Evolutionary conservation across 2,113 vertebrate species (phyloP).

Genomic region (Reinhardtius hippoglossoides): DNA sequence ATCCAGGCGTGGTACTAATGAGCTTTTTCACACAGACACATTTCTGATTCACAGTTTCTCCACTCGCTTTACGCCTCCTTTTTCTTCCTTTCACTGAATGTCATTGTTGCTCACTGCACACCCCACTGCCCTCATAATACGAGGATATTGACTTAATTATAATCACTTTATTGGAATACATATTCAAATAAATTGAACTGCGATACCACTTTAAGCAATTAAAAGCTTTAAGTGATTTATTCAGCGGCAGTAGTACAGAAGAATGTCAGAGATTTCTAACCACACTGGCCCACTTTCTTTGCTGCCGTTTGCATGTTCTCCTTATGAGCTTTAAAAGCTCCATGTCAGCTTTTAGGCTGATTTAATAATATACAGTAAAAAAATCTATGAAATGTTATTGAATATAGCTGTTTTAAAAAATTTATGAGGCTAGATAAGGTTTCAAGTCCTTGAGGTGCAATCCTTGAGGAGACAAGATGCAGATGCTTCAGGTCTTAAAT

Average conservation of each 20-base stretch:
- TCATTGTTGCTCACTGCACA: slow-evolving; percentile 18
- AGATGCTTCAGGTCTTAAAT: background rate
- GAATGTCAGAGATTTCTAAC: background rate
- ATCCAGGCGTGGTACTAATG: slow-evolving; percentile 47
- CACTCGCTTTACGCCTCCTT: background rate
- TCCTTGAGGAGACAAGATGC: background rate
- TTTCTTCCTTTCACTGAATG: slow-evolving; percentile 25
- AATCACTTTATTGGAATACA: slow-evolving; percentile 22
- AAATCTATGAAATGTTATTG: background rate
- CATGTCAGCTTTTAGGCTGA: background rate
- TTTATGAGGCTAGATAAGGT: background rate
- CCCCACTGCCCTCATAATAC: background rate
- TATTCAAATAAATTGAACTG: slow-evolving; percentile 25
- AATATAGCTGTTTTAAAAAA: background rate
- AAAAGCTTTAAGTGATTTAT: background rate
- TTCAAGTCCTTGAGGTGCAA: background rate
- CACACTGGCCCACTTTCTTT: background rate
- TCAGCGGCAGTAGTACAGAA: background rate
- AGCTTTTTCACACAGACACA: slow-evolving; percentile 40
- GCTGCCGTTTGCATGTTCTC: background rate
- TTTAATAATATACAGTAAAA: background rate
- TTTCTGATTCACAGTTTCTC: slow-evolving; percentile 43
- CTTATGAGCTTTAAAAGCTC: background rate
- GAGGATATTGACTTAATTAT: slow-evolving; percentile 26
- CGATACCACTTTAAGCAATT: slow-evolving; percentile 2